phyloP scores from a whole-genome alignment of 1,140 invertebrate species.

The Meteorus sp. region DNA sequence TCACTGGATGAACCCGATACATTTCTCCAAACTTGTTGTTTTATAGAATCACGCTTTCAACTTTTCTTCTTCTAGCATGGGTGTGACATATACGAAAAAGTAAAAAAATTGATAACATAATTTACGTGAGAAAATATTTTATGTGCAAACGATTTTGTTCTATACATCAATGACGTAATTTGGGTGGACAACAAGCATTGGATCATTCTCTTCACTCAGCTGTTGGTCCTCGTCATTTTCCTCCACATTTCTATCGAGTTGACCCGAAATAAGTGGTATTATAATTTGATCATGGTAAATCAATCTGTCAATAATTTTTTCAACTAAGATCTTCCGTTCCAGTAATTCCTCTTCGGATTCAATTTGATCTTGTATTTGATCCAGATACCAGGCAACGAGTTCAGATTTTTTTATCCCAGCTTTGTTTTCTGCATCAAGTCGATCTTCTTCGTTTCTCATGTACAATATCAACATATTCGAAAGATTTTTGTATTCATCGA shows the following conservation, averaged over 20 bases:
- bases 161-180: constrained; percentile 83
- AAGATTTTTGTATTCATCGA: constrained; percentile 92
- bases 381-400: constrained; percentile 93
- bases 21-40: too few relatives aligned
- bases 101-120: too few relatives aligned
- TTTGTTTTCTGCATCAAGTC: constrained; percentile 60
- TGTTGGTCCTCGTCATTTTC: too few relatives aligned
- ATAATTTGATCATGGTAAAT: constrained; percentile 91
- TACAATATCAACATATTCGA: constrained; percentile 90
- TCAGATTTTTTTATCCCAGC: constrained; percentile 79
- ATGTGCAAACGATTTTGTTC: too few relatives aligned
- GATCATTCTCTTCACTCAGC: constrained; percentile 81
- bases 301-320: constrained; percentile 93
- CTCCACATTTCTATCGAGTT: constrained; percentile 60
- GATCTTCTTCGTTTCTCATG: constrained; percentile 82
- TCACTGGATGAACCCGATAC: too few relatives aligned
- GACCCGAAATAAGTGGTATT: constrained; percentile 79
- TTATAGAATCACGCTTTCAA: too few relatives aligned
- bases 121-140: too few relatives aligned
- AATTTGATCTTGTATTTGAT: constrained; percentile 84
- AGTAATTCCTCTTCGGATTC: constrained; percentile 90
- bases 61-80: too few relatives aligned
- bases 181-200: constrained; percentile 90
- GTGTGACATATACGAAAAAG: too few relatives aligned
- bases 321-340: constrained; percentile 86